A percentile compares a stretch with the other conserved stretches of the same genome.
These are phyloP conservation scores for Prionace glauca DNA, from an alignment of 2,797 vertebrate genomes.

Conservation along the genomic window DNA sequence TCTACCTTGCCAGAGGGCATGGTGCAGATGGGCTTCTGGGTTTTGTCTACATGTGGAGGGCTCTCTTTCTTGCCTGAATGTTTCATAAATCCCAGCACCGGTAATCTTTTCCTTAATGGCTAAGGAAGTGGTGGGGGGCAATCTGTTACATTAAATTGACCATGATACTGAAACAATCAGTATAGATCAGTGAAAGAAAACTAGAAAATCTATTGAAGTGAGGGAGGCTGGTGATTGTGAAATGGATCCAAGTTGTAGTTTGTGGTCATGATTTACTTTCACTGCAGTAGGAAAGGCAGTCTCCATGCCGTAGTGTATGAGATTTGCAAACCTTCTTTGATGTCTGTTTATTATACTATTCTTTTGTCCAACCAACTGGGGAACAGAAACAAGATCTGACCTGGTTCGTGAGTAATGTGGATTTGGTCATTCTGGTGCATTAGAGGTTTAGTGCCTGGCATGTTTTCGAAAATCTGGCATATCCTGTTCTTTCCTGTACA, in stretches of 20 bases:
- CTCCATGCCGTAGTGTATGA: not conserved
- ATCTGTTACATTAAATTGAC: not conserved
- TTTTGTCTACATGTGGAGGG: not conserved
- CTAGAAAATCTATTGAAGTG: not conserved
- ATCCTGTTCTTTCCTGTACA: no score
- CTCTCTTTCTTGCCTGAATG: not conserved
- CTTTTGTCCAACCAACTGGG: not conserved
- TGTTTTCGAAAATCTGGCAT: not conserved
- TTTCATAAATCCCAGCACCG: not conserved
- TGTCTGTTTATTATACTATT: not conserved
- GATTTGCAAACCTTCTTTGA: not conserved
- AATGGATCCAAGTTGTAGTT: not conserved
- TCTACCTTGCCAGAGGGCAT: not conserved
- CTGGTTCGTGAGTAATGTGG: not conserved
- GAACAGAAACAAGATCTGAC: not conserved
- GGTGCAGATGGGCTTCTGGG: not conserved
- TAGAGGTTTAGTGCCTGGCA: not conserved
- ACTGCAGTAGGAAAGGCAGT: not conserved
- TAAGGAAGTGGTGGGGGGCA: not conserved
- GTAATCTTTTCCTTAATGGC: not conserved
- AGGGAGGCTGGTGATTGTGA: not conserved
- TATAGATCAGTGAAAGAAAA: not conserved
- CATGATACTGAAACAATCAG: not conserved
- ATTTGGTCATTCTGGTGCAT: not conserved
- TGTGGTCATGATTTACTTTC: not conserved